These are phyloP conservation scores for Phaonia tiefii DNA, from an alignment of 2,888 invertebrate genomes.

Conservation along the genomic window DNA sequence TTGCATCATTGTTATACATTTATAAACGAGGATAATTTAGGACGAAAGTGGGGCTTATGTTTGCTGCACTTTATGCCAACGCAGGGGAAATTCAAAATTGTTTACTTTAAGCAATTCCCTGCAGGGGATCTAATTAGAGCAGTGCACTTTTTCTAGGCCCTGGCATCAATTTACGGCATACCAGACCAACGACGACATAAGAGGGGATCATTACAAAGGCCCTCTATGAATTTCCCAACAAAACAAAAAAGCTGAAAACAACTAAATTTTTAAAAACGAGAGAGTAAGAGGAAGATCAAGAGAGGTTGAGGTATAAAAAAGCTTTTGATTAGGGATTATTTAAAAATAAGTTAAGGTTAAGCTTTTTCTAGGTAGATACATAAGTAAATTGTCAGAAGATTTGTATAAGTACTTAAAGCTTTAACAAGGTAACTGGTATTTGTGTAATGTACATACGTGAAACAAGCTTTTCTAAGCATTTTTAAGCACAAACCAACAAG, in stretches of 20 bases:
- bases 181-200: conserved; percentile 11
- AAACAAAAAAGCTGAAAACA: conserved; percentile 48
- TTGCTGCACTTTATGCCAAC: not conserved
- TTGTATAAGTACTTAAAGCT: no score
- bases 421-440: no score
- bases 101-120: conserved; percentile 11
- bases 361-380: no score
- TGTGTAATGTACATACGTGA: no score
- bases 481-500: no score
- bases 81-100: conserved; percentile 15
- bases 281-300: conserved; percentile 28
- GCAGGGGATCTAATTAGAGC: conserved; percentile 13
- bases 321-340: no score
- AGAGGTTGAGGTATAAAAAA: no score
- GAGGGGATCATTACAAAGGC: conserved; percentile 23
- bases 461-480: no score
- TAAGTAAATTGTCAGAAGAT: no score
- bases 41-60: conserved; percentile 14
- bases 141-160: conserved; percentile 21
- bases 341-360: no score
- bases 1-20: conserved; percentile 57
- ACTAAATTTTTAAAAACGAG: conserved; percentile 44
- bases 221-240: conserved; percentile 38
- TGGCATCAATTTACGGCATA: conserved; percentile 24
- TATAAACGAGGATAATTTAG: conserved; percentile 26